Conservation (phyloP, 2,113 vertebrate species). For the Bubo scandiacus region DNA sequence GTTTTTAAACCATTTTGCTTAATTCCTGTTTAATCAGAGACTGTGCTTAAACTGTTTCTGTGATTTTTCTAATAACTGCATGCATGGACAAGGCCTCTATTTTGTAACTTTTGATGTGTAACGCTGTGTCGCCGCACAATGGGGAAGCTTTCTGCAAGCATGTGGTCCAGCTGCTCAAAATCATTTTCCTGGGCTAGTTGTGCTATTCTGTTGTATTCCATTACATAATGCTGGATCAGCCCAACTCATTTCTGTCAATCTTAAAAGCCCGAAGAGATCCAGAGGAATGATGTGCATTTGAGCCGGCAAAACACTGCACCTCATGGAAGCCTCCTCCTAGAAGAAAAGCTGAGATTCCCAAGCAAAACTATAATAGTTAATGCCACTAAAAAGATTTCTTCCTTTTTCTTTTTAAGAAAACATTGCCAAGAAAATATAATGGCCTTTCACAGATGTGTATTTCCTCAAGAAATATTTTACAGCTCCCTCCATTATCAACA, state of each 20-base stretch:
- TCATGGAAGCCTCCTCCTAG: background rate
- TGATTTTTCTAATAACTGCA: background rate
- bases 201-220: background rate
- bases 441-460: background rate
- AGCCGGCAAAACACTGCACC: background rate
- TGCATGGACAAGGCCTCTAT: background rate
- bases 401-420: background rate
- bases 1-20: slow-evolving; percentile 21
- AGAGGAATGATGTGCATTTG: background rate
- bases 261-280: background rate
- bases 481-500: background rate
- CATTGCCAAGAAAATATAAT: background rate
- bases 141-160: background rate
- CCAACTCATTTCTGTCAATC: background rate
- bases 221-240: background rate
- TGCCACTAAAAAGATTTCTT: background rate
- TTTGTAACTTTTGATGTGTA: background rate
- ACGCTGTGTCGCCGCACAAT: fast-evolving
- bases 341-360: background rate
- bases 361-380: background rate
- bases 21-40: background rate
- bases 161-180: background rate
- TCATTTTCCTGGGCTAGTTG: background rate
- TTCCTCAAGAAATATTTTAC: background rate
- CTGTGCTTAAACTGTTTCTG: background rate